Base-by-base conservation (phyloP, 53 echinoderm and acorn worm genomes). In the Zoroaster sp. region DNA sequence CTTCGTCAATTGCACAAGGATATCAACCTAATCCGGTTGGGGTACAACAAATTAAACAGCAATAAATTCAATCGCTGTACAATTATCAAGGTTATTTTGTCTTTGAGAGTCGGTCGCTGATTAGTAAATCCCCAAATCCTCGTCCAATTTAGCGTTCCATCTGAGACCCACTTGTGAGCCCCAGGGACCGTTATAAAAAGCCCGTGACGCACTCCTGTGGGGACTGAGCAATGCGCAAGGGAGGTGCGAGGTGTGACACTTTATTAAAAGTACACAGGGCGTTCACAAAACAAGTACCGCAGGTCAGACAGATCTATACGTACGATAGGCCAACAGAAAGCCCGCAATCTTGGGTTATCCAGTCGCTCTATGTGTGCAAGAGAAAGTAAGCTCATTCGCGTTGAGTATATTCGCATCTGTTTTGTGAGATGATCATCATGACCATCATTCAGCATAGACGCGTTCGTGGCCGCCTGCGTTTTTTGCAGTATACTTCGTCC, bases 91-190 rank as follows among this genome's bases (percentile, higher is more conserved):
- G 21, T 34, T 53, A 52, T 52, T 34, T 78, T 54, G 33, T 54
- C 53, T 49, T 31, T 73, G 73, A 21, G 33, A 78, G 52, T 44
- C 78, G 54, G 12, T 31, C 34, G 59, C 28, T 78, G 78, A 78
- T 78, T 78, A n/a, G 51, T 78, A 78, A 78, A 78, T 78, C 78
- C 78, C 52, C 52, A 53, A 78, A 78, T 53, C 78, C 78, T 35
- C 36, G 55, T 34, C 78, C n/a, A 59, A 78, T 78, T 78, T 78
- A 17, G 54, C 53, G 31, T 54, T 35, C 55, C 7, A 14, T 51
- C 53, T 53, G 35, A 78, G 78, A 54, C 52, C 78, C 78, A 78
- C 54, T 53, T 54, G 12, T 36, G 52, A 54, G 35, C 53, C 35
- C 54, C 20, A 34, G 55, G 78, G 78, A 53, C 53, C 54, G 18